phyloP scores from a whole-genome alignment of 2,797 vertebrate genomes.

The Remorina albescens region DNA sequence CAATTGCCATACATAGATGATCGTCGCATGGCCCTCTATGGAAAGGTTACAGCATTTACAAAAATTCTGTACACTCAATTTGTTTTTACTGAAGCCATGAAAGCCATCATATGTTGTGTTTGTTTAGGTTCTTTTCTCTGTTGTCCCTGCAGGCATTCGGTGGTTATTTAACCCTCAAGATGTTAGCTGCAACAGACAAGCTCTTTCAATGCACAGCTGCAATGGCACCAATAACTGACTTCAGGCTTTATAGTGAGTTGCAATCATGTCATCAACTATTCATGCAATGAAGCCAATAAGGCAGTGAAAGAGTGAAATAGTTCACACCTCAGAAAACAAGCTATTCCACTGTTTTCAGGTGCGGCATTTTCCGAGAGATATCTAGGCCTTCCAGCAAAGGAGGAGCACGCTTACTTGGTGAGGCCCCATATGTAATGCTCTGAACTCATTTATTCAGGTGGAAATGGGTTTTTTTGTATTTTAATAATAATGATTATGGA shows the following conservation, averaged over 20 bases:
- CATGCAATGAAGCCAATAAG: background rate
- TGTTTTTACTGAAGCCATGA: background rate
- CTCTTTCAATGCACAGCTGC: slow-evolving; percentile 85
- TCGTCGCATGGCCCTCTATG: slow-evolving; percentile 85
- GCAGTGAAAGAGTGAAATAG: slow-evolving; percentile 1
- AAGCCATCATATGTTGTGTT: background rate
- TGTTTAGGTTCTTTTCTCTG: slow-evolving; percentile 14
- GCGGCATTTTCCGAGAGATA: slow-evolving; percentile 88
- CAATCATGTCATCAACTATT: slow-evolving; percentile 16
- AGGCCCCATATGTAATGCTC: slow-evolving; percentile 20
- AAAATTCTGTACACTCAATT: background rate
- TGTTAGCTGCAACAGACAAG: slow-evolving; percentile 83
- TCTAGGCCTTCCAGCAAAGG: slow-evolving; percentile 87
- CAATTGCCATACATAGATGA: slow-evolving; percentile 87
- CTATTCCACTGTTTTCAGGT: slow-evolving; percentile 71
- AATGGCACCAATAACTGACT: slow-evolving; percentile 87
- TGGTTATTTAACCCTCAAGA: slow-evolving; percentile 88
- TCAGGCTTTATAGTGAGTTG: slow-evolving; percentile 87
- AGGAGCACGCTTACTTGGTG: slow-evolving; percentile 87
- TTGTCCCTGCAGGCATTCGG: slow-evolving; percentile 84
- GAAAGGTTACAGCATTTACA: slow-evolving; percentile 80
- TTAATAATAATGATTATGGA: background rate
- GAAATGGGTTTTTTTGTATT: background rate
- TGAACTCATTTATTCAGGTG: background rate
- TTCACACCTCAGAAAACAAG: background rate